Evolutionary conservation across 2,113 vertebrate species (phyloP).

Genomic region (Hipposideros armiger): DNA sequence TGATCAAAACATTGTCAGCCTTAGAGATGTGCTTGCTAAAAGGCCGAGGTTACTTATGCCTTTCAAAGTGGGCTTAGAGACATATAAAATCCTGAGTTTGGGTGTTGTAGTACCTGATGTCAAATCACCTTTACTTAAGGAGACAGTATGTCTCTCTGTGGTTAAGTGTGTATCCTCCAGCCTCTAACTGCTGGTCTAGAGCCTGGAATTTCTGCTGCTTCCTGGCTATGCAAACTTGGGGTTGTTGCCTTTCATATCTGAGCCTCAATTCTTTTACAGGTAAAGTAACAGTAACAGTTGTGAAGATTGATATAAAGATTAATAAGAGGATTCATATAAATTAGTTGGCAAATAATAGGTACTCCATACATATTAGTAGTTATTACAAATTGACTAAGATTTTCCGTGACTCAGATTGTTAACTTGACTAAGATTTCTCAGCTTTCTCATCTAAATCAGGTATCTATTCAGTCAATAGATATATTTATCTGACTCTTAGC

Average conservation of each 20-base stretch:
- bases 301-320: neutral
- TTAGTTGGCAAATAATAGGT: neutral
- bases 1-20: neutral
- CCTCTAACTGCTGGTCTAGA: neutral
- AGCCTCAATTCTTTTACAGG: neutral
- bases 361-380: constrained; percentile 1
- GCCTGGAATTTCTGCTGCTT: neutral
- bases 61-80: neutral
- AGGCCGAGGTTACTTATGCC: neutral
- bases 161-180: neutral
- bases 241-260: neutral
- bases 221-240: neutral
- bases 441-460: constrained; percentile 51
- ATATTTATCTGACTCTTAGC: neutral
- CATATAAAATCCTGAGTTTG: neutral
- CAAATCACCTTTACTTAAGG: neutral
- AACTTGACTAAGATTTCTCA: neutral
- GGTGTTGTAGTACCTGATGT: neutral
- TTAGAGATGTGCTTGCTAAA: neutral
- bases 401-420: neutral
- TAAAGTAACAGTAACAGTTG: neutral
- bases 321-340: neutral
- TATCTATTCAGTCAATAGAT: neutral
- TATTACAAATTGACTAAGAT: neutral
- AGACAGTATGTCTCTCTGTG: neutral